These are phyloP conservation scores for Diglossa cyanea DNA, from an alignment of 2,797 vertebrate species.

Conservation along the genomic window DNA sequence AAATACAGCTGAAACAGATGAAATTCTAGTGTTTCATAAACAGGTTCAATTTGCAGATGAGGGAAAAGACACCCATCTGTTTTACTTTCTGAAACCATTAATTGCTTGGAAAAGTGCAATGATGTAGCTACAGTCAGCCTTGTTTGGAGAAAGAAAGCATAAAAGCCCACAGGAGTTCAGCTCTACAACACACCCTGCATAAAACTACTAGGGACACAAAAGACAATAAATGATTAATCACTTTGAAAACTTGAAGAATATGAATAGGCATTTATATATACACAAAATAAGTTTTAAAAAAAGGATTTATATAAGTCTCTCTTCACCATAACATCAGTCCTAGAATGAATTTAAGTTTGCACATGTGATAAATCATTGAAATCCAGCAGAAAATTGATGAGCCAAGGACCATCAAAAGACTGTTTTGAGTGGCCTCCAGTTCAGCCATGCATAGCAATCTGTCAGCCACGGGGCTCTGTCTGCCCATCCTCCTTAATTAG, in stretches of 20 bases:
- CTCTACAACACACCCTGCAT: not conserved
- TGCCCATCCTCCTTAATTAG: conserved; percentile 81
- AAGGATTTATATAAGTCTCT: not conserved
- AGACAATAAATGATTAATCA: not conserved
- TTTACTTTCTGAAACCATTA: not conserved
- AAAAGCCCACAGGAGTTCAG: not conserved
- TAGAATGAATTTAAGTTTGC: not conserved
- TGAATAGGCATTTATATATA: not conserved
- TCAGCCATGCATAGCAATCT: conserved; percentile 74
- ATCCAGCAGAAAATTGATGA: conserved; percentile 40
- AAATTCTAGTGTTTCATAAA: not conserved
- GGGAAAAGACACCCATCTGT: not conserved
- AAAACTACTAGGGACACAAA: not conserved
- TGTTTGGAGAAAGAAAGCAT: not conserved
- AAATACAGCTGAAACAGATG: not conserved
- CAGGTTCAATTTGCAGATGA: not conserved
- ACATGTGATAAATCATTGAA: conserved; percentile 7
- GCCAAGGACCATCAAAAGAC: not conserved
- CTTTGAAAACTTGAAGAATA: not conserved
- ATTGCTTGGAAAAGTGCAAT: not conserved
- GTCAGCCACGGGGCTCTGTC: conserved; percentile 72
- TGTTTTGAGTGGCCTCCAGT: not conserved
- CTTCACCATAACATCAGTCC: not conserved
- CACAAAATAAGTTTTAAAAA: not conserved
- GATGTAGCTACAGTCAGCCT: not conserved